These are phyloP conservation scores for Gonioctena quinquepunctata DNA, from an alignment of 1,140 invertebrate genomes.

Conservation along the genomic window DNA sequence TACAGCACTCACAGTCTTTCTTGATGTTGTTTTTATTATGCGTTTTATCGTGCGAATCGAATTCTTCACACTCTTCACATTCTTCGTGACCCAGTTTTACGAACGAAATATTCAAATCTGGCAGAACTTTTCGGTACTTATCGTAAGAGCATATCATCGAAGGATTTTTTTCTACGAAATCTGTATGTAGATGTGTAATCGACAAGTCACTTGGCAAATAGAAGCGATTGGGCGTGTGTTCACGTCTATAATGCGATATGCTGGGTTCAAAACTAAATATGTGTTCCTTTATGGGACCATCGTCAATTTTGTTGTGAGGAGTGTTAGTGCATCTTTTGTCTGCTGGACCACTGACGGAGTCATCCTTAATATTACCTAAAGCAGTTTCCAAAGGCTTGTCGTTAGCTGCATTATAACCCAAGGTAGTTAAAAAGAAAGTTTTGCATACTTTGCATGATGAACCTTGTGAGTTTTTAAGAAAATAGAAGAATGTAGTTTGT, in stretches of 20 bases:
- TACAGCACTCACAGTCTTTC: background rate
- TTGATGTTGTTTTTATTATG: background rate
- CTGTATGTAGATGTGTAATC: background rate
- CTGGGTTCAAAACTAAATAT: background rate
- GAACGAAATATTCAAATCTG: background rate
- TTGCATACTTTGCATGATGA: background rate
- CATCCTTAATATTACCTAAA: background rate
- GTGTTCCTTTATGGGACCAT: background rate
- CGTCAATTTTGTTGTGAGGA: background rate
- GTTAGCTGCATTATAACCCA: background rate
- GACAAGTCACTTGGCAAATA: background rate
- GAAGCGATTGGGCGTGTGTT: background rate
- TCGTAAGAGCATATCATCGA: too few relatives aligned
- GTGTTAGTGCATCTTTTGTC: background rate
- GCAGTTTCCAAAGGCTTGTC: background rate
- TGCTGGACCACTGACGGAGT: background rate
- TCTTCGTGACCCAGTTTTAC: slow-evolving; percentile 7
- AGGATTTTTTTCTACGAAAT: too few relatives aligned
- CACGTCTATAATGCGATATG: background rate
- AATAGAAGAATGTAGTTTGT: background rate
- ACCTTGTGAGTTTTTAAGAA: background rate
- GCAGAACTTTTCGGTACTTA: background rate
- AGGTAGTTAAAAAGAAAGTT: background rate
- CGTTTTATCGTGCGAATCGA: background rate
- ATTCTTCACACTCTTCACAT: background rate